phyloP scores from a whole-genome alignment of 2,888 invertebrate species.

The Drosophila suboccidentalis region DNA sequence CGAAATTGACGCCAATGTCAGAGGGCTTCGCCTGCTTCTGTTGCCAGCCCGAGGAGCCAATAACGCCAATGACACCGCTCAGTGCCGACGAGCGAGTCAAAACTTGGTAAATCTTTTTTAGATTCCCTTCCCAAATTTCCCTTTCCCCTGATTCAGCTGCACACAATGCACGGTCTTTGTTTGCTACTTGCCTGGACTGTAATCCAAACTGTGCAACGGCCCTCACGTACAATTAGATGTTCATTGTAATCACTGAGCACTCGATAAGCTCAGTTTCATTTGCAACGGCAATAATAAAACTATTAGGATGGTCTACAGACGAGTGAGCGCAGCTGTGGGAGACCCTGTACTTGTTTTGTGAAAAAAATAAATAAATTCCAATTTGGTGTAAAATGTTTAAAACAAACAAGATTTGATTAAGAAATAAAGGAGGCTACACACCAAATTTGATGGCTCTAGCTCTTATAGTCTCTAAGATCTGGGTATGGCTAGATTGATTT shows the following conservation, averaged over 20 bases:
- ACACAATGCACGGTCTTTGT: slow-evolving; percentile 50
- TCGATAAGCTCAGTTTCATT: slow-evolving; percentile 8
- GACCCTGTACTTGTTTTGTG: no score
- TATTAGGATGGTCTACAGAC: background rate
- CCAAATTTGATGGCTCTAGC: no score
- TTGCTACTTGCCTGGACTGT: slow-evolving; percentile 21
- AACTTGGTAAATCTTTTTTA: slow-evolving; percentile 37
- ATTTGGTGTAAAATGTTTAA: no score
- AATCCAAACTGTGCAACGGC: slow-evolving; percentile 43
- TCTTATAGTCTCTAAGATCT: no score
- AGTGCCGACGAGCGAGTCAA: slow-evolving; percentile 16
- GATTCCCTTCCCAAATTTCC: background rate
- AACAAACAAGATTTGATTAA: background rate
- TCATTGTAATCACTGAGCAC: slow-evolving; percentile 10
- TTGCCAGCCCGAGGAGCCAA: slow-evolving; percentile 34
- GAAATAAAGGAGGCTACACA: background rate
- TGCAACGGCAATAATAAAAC: slow-evolving; percentile 11
- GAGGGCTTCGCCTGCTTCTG: slow-evolving; percentile 64
- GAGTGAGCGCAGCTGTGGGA: background rate
- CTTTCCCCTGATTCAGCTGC: background rate
- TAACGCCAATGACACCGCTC: background rate
- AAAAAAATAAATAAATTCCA: no score
- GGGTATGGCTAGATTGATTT: no score
- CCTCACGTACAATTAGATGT: slow-evolving; percentile 64
- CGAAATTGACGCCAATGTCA: slow-evolving; percentile 21